phyloP scores from a whole-genome alignment of 2,888 invertebrate species.

The Anoplius nigerrimus region DNA sequence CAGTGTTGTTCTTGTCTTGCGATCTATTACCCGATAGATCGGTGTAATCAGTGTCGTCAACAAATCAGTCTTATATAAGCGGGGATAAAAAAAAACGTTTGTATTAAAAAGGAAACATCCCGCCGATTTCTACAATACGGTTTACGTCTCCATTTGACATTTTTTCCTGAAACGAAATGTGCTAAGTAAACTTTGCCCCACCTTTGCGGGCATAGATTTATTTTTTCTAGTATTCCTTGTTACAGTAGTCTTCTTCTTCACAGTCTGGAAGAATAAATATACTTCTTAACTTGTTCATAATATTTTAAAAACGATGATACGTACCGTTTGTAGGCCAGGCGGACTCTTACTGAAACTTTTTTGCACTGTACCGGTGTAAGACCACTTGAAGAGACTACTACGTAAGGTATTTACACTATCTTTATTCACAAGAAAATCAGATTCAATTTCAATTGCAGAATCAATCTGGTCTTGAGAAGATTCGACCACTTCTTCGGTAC shows the following conservation, averaged over 20 bases:
- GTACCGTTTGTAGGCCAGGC: conserved; percentile 28
- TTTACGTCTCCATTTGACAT: conserved; percentile 58
- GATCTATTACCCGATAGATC: too few species aligned
- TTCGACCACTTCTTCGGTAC: too few species aligned
- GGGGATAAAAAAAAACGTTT: too few species aligned
- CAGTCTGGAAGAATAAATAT: conserved; percentile 25
- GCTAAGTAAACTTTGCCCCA: conserved; percentile 79
- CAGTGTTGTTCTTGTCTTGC: too few species aligned
- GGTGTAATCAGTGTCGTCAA: too few species aligned
- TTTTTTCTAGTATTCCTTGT: conserved; percentile 67
- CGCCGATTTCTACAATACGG: too few species aligned
- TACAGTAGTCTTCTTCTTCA: conserved; percentile 39
- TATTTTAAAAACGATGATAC: conserved; percentile 9
- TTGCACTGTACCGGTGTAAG: conserved; percentile 5
- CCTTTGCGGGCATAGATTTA: conserved; percentile 69
- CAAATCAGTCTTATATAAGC: too few species aligned
- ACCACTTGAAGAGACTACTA: conserved; percentile 20
- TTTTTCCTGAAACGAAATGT: conserved; percentile 82
- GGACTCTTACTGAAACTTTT: not conserved
- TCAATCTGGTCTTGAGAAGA: too few species aligned
- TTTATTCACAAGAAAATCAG: conserved; percentile 35
- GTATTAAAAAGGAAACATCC: too few species aligned
- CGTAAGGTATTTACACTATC: conserved; percentile 17
- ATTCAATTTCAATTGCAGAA: conserved; percentile 16
- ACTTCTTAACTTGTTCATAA: not conserved